A percentile compares a stretch with the other conserved stretches of the same genome.
phyloP scores from a whole-genome alignment of 2,888 invertebrate species.

The Tetropium fuscum region DNA sequence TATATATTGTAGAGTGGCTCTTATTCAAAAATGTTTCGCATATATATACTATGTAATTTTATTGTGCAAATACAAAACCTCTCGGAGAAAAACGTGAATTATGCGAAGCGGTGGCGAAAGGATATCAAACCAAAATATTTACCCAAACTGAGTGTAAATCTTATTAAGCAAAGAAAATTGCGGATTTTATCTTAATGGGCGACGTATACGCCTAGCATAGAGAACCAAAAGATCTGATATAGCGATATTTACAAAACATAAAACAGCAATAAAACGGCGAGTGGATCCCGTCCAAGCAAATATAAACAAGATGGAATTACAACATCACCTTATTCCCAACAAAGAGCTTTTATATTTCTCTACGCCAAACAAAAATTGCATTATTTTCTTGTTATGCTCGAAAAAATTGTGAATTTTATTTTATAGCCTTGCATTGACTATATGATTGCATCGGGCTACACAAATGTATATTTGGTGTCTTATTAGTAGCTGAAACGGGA shows the following conservation, averaged over 20 bases:
- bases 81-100: neutral
- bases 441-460: too few relatives aligned
- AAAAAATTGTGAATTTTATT: constrained; percentile 9
- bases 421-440: too few relatives aligned
- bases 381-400: constrained; percentile 4
- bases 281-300: constrained; percentile 34
- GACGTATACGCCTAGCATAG: constrained; percentile 21
- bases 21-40: too few relatives aligned
- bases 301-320: constrained; percentile 35
- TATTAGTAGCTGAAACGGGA: too few relatives aligned
- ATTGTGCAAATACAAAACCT: too few relatives aligned
- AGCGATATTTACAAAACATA: constrained; percentile 34
- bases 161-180: constrained; percentile 24
- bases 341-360: constrained; percentile 26
- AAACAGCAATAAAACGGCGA: constrained; percentile 34
- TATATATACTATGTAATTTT: too few relatives aligned
- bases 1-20: too few relatives aligned
- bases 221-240: constrained; percentile 24
- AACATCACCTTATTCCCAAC: constrained; percentile 22
- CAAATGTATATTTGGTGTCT: too few relatives aligned
- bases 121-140: constrained; percentile 17
- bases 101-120: constrained; percentile 1
- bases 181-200: constrained; percentile 27
- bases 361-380: constrained; percentile 1
- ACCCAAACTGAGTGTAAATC: constrained; percentile 19